phyloP scores from a whole-genome alignment of 92 coral and sea anemone species.

The Pocillopora grandis region DNA sequence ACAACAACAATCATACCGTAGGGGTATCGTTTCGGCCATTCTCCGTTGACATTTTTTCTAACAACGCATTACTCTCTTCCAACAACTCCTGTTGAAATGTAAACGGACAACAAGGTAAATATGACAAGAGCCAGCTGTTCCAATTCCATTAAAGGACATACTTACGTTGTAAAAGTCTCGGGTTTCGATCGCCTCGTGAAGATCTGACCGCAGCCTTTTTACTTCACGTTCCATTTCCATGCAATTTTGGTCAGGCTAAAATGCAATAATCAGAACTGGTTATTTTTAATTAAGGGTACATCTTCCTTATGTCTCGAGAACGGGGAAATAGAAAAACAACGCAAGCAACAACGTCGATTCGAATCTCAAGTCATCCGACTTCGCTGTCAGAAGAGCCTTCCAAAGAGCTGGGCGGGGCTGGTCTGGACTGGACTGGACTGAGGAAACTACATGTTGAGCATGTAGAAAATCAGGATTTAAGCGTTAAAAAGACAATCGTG shows the following conservation, averaged over 20 bases:
- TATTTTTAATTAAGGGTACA: background rate
- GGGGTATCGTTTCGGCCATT: slow-evolving; percentile 8
- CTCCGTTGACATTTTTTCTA: slow-evolving; percentile 35
- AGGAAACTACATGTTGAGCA: no score
- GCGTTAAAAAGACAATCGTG: no score
- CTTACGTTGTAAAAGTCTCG: slow-evolving; percentile 32
- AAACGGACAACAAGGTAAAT: background rate
- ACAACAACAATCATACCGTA: slow-evolving; percentile 11
- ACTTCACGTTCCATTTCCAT: slow-evolving; percentile 18
- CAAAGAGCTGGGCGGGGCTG: no score
- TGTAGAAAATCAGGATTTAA: no score
- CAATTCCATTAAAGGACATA: background rate
- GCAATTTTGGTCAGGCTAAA: slow-evolving; percentile 24
- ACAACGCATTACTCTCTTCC: slow-evolving; percentile 22
- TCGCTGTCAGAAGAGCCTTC: no score
- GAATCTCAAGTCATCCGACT: no score
- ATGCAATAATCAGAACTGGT: background rate
- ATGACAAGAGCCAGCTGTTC: no score
- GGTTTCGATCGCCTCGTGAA: slow-evolving; percentile 17
- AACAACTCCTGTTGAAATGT: slow-evolving; percentile 4
- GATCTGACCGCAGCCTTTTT: slow-evolving; percentile 16
- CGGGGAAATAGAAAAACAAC: no score
- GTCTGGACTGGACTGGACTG: no score
- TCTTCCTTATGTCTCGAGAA: no score
- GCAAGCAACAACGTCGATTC: no score